Percentiles rank a stretch among this genome's conserved stretches.
These are phyloP conservation scores for Chesias legatella DNA, from an alignment of 2,888 invertebrate genomes.

Conservation along the genomic window DNA sequence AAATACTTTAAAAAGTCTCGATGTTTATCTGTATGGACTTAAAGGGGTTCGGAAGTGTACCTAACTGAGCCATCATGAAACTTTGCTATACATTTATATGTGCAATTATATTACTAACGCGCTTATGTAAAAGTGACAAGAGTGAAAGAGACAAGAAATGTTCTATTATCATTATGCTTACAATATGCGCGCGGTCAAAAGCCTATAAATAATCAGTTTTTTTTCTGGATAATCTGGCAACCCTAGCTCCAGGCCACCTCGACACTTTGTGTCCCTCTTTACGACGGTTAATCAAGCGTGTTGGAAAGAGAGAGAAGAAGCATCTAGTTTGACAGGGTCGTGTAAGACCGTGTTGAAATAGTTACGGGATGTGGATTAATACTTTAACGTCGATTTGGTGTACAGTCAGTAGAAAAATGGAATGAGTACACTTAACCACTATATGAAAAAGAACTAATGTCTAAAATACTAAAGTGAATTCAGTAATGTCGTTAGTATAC, in stretches of 20 bases:
- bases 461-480: too few species aligned
- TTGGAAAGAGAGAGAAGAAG: constrained; percentile 37
- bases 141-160: too few species aligned
- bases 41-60: too few species aligned
- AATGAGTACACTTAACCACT: background rate
- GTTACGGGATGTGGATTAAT: constrained; percentile 72
- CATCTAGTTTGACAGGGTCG: constrained; percentile 49
- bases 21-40: too few species aligned
- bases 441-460: background rate
- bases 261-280: constrained; percentile 28
- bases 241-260: constrained; percentile 21
- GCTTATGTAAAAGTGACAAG: too few species aligned
- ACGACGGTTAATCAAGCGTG: constrained; percentile 22
- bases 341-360: constrained; percentile 64
- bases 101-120: too few species aligned
- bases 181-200: constrained; percentile 1
- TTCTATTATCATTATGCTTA: too few species aligned
- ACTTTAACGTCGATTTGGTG: constrained; percentile 53
- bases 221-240: background rate
- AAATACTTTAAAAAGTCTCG: too few species aligned
- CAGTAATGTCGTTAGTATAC: too few species aligned
- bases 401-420: constrained; percentile 47
- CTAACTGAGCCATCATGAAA: too few species aligned
- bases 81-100: too few species aligned
- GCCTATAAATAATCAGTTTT: background rate